These are phyloP conservation scores for Halocynthia roretzi DNA, from an alignment of 23 tunicate genomes.

Conservation along the genomic window DNA sequence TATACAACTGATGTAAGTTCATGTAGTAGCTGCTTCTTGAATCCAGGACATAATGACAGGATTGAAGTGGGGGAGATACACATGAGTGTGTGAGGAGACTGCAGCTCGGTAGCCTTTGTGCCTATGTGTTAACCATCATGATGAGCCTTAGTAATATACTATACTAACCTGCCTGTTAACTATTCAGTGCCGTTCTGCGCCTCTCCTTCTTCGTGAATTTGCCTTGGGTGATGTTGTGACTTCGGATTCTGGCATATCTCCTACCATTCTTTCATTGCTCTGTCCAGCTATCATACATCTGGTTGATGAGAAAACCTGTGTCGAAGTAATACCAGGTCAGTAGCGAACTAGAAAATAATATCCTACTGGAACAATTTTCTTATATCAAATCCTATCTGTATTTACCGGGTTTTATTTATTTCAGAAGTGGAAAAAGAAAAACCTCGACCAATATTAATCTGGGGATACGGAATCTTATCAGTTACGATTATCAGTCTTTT, in stretches of 20 bases:
- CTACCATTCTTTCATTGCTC: conserved; percentile 7
- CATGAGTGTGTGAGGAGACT: too few relatives aligned
- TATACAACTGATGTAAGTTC: conserved; percentile 16
- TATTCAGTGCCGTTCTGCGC: conserved; percentile 20
- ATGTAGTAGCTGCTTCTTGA: neutral
- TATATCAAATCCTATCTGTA: neutral
- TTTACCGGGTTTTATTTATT: neutral
- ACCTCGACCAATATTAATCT: conserved; percentile 32
- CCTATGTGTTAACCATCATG: too few relatives aligned
- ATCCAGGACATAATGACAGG: too few relatives aligned
- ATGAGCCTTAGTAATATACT: neutral
- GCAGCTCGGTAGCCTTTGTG: too few relatives aligned
- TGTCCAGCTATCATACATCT: conserved; percentile 19
- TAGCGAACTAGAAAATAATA: neutral
- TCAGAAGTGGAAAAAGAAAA: neutral
- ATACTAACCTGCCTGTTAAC: neutral
- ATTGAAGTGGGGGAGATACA: too few relatives aligned
- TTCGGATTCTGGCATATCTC: neutral
- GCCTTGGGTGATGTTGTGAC: conserved; percentile 1
- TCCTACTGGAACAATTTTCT: neutral
- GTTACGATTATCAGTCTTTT: conserved; percentile 67
- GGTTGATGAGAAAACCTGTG: conserved; percentile 3
- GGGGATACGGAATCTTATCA: conserved; percentile 62
- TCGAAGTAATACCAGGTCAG: neutral
- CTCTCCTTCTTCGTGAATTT: neutral